These are phyloP conservation scores for Pteria penguin DNA, from an alignment of 2,888 invertebrate genomes.

Conservation along the genomic window DNA sequence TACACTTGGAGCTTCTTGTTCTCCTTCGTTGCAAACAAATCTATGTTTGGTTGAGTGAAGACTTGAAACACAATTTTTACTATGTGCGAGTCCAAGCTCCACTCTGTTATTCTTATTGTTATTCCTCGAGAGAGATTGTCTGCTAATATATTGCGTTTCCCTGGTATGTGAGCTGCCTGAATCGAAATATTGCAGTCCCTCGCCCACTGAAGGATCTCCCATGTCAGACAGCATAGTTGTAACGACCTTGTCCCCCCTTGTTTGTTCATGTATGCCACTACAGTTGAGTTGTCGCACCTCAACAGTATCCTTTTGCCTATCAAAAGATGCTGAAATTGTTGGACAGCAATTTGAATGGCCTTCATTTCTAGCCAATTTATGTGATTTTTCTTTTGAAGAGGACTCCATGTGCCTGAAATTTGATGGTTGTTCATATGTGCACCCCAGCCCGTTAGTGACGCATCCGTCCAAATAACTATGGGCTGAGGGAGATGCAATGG, in stretches of 20 bases:
- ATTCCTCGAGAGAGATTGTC: constrained; percentile 1
- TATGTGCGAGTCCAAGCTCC: not conserved
- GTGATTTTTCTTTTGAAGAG: not conserved
- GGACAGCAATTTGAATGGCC: constrained; percentile 3
- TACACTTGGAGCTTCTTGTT: constrained; percentile 2
- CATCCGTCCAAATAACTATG: constrained; percentile 19
- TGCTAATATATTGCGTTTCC: constrained; percentile 2
- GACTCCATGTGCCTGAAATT: constrained; percentile 15
- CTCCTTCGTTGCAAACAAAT: constrained; percentile 2
- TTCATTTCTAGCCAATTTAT: constrained; percentile 22
- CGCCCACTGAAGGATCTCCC: not conserved
- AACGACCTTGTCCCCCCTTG: not conserved
- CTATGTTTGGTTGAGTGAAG: not conserved
- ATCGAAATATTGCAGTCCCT: not conserved
- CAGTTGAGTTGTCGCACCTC: constrained; percentile 23
- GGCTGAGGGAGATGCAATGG: too few species aligned
- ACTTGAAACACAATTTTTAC: not conserved
- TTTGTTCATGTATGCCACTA: not conserved
- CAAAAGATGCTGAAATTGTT: constrained; percentile 5
- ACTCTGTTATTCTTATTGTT: not conserved
- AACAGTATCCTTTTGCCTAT: constrained; percentile 1
- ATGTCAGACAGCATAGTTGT: not conserved
- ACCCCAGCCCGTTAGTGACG: constrained; percentile 20
- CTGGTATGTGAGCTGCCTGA: not conserved
- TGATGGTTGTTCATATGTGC: not conserved